These are phyloP conservation scores for Lydus trimaculatus DNA, from an alignment of 2,888 invertebrate genomes.

Conservation along the genomic window DNA sequence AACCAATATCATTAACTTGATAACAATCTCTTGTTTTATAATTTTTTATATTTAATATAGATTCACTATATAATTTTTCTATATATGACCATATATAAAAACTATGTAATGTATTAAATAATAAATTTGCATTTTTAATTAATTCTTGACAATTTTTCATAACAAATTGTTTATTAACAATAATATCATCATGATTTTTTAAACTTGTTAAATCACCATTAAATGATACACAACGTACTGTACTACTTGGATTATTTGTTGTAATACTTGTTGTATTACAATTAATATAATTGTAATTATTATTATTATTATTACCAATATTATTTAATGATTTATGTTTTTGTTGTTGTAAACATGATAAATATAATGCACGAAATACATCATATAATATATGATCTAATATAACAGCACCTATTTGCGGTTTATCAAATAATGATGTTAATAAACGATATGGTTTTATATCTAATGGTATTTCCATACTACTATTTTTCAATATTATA, in stretches of 20 bases:
- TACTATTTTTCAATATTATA: constrained; percentile 66
- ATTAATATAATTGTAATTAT: neutral
- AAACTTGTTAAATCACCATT: constrained; percentile 57
- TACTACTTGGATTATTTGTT: too few species aligned
- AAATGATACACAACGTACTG: constrained; percentile 56
- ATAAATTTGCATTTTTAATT: constrained; percentile 81
- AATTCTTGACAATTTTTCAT: constrained; percentile 70
- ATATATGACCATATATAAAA: constrained; percentile 87
- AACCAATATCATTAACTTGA: constrained; percentile 65
- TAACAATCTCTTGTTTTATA: constrained; percentile 51
- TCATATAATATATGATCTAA: constrained; percentile 80
- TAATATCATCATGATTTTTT: constrained; percentile 48
- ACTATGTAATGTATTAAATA: constrained; percentile 85
- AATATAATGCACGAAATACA: constrained; percentile 72
- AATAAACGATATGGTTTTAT: constrained; percentile 79
- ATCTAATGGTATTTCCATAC: constrained; percentile 64
- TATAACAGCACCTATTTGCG: constrained; percentile 82
- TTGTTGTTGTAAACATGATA: constrained; percentile 63
- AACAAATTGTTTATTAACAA: constrained; percentile 54
- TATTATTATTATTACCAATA: neutral
- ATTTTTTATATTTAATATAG: constrained; percentile 48
- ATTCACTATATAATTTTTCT: constrained; percentile 68
- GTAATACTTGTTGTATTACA: constrained; percentile 27
- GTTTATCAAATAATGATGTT: constrained; percentile 84
- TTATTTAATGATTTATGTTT: constrained; percentile 42